Evolutionary conservation across 2,113 vertebrate species (phyloP).

Genomic region (Melierax canorus): DNA sequence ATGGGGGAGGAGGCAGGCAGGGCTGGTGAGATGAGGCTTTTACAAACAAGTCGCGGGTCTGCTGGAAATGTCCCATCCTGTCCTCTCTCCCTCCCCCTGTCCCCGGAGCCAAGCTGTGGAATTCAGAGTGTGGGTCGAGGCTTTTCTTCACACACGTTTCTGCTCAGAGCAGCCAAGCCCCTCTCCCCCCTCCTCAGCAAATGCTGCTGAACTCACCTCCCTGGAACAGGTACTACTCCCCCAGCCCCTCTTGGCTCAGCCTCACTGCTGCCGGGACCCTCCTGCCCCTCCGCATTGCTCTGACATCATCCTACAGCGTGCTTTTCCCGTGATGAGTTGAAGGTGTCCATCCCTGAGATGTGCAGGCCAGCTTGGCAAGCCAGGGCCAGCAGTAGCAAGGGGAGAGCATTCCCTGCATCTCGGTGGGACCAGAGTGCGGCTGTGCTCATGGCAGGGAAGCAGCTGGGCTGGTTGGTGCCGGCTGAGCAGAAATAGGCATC

Average conservation of each 20-base stretch:
- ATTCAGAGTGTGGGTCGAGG: constrained; percentile 18
- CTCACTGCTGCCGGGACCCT: not conserved
- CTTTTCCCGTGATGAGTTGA: not conserved
- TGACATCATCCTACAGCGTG: rapidly evolving
- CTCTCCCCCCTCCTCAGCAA: not conserved
- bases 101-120: constrained; percentile 8
- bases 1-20: constrained; percentile 24
- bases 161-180: not conserved
- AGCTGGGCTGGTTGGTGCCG: not conserved
- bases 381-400: not conserved
- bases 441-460: not conserved
- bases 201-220: not conserved
- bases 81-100: constrained; percentile 27
- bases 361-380: not conserved
- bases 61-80: constrained; percentile 40
- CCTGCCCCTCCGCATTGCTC: not conserved
- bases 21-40: not conserved
- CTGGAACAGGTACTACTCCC: not conserved
- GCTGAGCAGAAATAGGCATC: not conserved
- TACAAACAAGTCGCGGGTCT: not conserved
- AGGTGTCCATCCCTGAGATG: not conserved
- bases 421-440: rapidly evolving
- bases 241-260: not conserved
- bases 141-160: not conserved
- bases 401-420: not conserved